Conservation (phyloP, 2,797 vertebrate species). For the Schizothorax lantsangensis region DNA sequence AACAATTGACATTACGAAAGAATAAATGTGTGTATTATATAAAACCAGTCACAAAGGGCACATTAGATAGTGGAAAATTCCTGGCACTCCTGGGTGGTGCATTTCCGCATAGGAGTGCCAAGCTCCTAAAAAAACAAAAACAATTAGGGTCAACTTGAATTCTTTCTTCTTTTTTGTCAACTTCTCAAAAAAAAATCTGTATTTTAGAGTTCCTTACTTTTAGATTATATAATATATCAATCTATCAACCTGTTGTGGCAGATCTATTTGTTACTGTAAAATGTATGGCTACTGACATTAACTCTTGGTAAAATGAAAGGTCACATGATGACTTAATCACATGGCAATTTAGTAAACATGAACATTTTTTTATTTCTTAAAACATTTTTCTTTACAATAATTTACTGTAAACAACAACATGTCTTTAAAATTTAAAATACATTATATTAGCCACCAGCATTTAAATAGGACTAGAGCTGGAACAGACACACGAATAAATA, state of each 20-base stretch:
- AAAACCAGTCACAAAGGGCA: neutral
- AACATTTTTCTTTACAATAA: neutral
- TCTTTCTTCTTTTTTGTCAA: neutral
- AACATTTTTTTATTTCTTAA: neutral
- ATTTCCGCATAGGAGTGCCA: neutral
- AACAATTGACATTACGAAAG: too few relatives aligned
- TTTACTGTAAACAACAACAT: neutral
- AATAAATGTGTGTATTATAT: neutral
- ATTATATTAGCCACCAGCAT: too few relatives aligned
- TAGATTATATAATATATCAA: neutral
- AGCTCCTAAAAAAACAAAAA: too few relatives aligned
- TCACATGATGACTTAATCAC: neutral
- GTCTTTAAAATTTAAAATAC: too few relatives aligned
- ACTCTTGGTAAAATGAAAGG: neutral
- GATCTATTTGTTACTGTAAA: neutral
- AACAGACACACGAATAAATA: too few relatives aligned
- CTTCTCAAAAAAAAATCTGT: neutral
- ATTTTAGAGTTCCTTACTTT: neutral
- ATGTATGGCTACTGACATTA: neutral
- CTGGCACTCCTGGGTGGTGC: neutral
- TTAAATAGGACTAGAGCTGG: too few relatives aligned
- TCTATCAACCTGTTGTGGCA: neutral
- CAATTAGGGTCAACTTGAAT: neutral
- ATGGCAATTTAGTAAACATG: neutral
- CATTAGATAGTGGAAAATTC: slow-evolving; percentile 11